A percentile compares a stretch with the other conserved stretches of the same genome.
These are phyloP conservation scores for Cristatella mucedo DNA, from an alignment of 2,888 invertebrate species.

Conservation along the genomic window DNA sequence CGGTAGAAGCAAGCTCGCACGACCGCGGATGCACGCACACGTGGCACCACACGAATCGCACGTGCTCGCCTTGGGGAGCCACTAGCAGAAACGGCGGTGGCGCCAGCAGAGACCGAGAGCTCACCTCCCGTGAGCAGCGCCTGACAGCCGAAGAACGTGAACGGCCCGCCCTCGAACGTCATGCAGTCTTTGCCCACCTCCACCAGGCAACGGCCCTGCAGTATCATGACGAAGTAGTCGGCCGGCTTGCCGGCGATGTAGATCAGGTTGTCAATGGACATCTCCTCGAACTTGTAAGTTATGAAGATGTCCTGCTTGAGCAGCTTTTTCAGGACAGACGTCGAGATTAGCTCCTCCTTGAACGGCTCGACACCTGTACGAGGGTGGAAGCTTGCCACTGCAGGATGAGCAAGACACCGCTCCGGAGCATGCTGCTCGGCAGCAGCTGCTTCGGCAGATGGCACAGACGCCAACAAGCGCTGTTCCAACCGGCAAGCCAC, in stretches of 20 bases:
- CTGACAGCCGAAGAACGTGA: conserved; percentile 82
- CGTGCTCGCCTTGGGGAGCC: too few species aligned
- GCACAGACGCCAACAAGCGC: too few species aligned
- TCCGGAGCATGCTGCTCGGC: too few species aligned
- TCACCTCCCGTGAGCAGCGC: conserved; percentile 44
- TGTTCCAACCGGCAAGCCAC: too few species aligned
- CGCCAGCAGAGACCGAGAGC: too few species aligned
- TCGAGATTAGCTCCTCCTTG: conserved; percentile 64
- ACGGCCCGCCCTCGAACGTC: conserved; percentile 87
- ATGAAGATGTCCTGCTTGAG: conserved; percentile 77
- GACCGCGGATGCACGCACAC: too few species aligned
- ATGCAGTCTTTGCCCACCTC: conserved; percentile 80
- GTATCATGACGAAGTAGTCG: conserved; percentile 82
- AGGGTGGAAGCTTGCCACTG: too few species aligned
- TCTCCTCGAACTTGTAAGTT: conserved; percentile 50
- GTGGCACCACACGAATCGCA: too few species aligned
- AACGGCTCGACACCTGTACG: conserved; percentile 80
- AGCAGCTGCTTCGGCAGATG: too few species aligned
- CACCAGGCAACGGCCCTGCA: conserved; percentile 53
- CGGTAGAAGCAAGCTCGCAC: too few species aligned
- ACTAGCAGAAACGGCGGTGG: too few species aligned
- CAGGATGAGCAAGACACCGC: too few species aligned
- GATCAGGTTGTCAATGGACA: conserved; percentile 20
- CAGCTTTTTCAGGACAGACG: conserved; percentile 71
- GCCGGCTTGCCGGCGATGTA: conserved; percentile 44